These are phyloP conservation scores for Dryomyza anilis DNA, from an alignment of 2,888 invertebrate species.

Conservation along the genomic window DNA sequence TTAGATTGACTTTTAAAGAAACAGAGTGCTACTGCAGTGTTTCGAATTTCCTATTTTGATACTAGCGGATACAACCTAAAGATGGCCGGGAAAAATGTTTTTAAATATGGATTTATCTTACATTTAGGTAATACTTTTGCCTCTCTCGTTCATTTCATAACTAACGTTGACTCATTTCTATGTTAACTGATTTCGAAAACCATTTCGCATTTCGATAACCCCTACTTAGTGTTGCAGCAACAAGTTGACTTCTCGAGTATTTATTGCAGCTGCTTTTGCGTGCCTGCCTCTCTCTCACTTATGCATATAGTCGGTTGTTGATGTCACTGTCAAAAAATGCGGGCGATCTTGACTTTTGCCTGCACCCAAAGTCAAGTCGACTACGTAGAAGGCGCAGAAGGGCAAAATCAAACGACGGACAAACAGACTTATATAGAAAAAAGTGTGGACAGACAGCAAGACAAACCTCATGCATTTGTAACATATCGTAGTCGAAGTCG, in stretches of 20 bases:
- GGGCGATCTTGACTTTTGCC: constrained; percentile 24
- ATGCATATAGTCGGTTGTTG: too few species aligned
- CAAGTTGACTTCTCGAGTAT: background rate
- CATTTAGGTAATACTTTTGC: too few species aligned
- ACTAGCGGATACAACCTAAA: too few species aligned
- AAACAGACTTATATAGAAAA: too few species aligned
- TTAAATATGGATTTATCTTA: too few species aligned
- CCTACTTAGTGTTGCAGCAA: background rate
- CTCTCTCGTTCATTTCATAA: background rate
- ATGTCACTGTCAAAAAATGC: constrained; percentile 6
- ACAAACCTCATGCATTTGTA: background rate
- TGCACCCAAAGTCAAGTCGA: constrained; percentile 20
- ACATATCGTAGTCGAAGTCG: background rate
- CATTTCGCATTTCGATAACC: background rate
- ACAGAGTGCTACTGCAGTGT: too few species aligned
- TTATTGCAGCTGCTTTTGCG: background rate
- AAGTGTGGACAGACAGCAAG: constrained; percentile 3
- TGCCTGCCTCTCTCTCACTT: background rate
- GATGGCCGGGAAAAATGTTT: too few species aligned
- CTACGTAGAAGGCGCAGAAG: background rate
- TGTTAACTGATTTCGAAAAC: background rate
- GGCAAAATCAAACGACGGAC: background rate
- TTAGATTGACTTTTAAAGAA: too few species aligned
- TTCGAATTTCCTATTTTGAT: too few species aligned
- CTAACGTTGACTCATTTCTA: background rate